These are phyloP conservation scores for Drosophila asahinai DNA, from an alignment of 1,140 invertebrate species.

Conservation along the genomic window DNA sequence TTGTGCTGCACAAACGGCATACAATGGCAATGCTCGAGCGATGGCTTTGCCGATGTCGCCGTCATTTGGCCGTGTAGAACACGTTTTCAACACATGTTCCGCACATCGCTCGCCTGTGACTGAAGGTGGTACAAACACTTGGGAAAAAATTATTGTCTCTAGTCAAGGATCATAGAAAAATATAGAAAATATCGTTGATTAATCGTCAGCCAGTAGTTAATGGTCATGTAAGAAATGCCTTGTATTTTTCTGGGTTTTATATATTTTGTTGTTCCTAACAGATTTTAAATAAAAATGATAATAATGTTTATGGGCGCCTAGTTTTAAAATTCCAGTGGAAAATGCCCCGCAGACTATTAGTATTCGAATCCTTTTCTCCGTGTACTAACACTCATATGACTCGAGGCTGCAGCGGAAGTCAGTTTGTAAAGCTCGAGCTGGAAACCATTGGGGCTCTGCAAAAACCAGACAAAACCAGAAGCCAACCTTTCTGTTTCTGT, in stretches of 20 bases:
- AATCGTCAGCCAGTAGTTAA: too few relatives aligned
- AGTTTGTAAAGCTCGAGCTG: slow-evolving; percentile 71
- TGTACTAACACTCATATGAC: slow-evolving; percentile 5
- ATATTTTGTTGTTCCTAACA: too few relatives aligned
- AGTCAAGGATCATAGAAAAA: too few relatives aligned
- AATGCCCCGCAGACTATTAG: too few relatives aligned
- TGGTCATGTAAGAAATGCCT: too few relatives aligned
- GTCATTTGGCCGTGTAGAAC: slow-evolving; percentile 76
- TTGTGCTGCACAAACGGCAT: slow-evolving; percentile 59
- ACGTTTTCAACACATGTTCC: slow-evolving; percentile 81
- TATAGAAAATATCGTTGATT: too few relatives aligned
- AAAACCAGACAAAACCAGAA: slow-evolving; percentile 45
- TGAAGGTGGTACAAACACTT: slow-evolving; percentile 32
- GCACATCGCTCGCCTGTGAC: slow-evolving; percentile 61
- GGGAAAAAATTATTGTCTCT: neutral
- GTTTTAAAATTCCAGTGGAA: neutral
- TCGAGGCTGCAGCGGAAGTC: slow-evolving; percentile 59
- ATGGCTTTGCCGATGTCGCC: slow-evolving; percentile 45
- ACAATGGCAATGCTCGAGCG: slow-evolving; percentile 49
- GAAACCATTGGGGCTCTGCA: slow-evolving; percentile 57
- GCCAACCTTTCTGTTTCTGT: slow-evolving; percentile 13
- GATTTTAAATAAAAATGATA: neutral
- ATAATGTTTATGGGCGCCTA: rapidly evolving
- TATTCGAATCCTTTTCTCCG: neutral
- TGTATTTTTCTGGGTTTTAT: too few relatives aligned